Evolutionary conservation across 2,888 invertebrate species (phyloP), one percentile per base, ranked within the genome.

Genomic region (Catocala sponsa): DNA sequence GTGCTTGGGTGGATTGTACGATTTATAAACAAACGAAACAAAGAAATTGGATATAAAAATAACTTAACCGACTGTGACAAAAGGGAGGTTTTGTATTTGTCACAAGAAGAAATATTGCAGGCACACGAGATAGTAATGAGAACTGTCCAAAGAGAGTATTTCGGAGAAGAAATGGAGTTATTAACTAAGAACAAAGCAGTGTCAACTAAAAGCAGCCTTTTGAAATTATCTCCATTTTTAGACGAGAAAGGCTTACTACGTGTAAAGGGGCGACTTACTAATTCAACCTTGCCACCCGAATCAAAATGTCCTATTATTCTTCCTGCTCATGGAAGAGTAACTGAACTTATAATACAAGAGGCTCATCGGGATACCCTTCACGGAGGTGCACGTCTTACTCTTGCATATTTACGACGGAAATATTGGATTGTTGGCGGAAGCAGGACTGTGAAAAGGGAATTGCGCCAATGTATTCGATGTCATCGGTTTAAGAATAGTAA

Each of bases 391-490:
- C 41, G 59, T 6, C 54, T 54, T 13, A 54, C 59, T 44, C 15
- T 60, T n/a, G 44, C 51, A 7, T 46, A 55, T 11, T 44, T 55
- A 10, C 50, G 55, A 10, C 50, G 12, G 1, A 55, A 41, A 41
- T 55, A 38, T 38, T 60, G 60, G 60, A 25, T 60, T 12, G 46
- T 55, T 46, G 56, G 52, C 5, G 48, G 61, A 6, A 62, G 25
- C 42, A 51, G 56, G 12, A 48, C 56, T 32, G 48, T 62, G 13
- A 62, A 62, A 25, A 62, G 48, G 48, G 56, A 49, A 25, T 51
- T 63, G 11, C 53, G 63, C 7, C 33, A 59, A 13, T 59, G 63
- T 50, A 15, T 63, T 5, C 41, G 48, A 53, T 62, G 61, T 47
- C 61, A 55, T 13, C 51, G 52, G 6, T 56, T 38, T 41, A 52